Evolutionary conservation across 2,888 invertebrate species (phyloP), one percentile per base, ranked within the genome.

Genomic region (Xestia c-nigrum): DNA sequence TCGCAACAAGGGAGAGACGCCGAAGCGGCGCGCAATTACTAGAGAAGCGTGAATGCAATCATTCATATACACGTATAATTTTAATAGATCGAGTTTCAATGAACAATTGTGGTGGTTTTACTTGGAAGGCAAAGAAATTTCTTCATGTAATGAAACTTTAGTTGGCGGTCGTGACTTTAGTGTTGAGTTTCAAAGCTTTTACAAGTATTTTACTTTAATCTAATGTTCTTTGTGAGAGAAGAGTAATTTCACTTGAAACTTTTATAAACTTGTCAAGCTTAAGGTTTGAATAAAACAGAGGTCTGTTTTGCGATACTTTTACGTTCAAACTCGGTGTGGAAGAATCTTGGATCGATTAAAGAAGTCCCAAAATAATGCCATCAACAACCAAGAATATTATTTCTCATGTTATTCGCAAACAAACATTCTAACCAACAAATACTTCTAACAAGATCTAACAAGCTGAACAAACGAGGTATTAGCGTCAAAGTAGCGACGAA

Each of bases 1-100:
- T 90, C 85, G 87, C 90, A 90, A 89, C 89, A 90, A 89, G 89
- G 86, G 90, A 91, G 90, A 92, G 89, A 89, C 87, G 72, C 75
- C 80, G 68, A 73, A 57, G 63, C 74, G 72, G 71, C 74, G 72
- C 79, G 86, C 81, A 89, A 90, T 90, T 89, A 87, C 84, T 85
- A 81, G 77, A 83, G 78, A 78, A 74, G 80, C 86, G 87, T 87
- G 86, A 78, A 88, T 74, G 83, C 74, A 87, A 86, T 85, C 83
- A 80, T 79, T 81, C 81, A 82, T 82, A 85, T 74, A 64, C 64
- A 64, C 64, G 74, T 84, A 87, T 76, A 79, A 79, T 74, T 79
- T 86, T 76, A 73, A 79, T 83, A 79, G 75, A 85, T 85, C 46
- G 75, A 79, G 68, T 86, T 80, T 72, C 81, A 79, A 72, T 72